Conservation (phyloP, 2,113 vertebrate species). For the Myrmecophaga tridactyla region DNA sequence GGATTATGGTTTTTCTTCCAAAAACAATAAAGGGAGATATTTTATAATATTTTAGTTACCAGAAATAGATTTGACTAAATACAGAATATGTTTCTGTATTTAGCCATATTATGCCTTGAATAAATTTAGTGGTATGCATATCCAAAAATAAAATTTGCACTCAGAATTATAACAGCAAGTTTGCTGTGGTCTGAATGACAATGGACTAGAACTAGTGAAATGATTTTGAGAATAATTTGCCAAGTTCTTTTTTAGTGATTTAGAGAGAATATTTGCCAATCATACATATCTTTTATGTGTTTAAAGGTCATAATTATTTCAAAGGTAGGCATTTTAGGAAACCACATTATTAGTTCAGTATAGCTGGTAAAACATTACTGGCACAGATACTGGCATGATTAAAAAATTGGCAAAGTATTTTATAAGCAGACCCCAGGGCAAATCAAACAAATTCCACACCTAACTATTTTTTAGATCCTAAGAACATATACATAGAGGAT, state of each 20-base stretch:
- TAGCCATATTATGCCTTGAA: neutral
- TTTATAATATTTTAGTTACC: neutral
- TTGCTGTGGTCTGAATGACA: neutral
- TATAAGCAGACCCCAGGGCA: slow-evolving; percentile 75
- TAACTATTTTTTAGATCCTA: slow-evolving; percentile 73
- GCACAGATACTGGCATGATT: slow-evolving; percentile 79
- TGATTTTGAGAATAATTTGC: neutral
- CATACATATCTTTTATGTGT: slow-evolving; percentile 72
- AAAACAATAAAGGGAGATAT: neutral
- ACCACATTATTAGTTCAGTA: slow-evolving; percentile 81
- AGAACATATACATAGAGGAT: neutral
- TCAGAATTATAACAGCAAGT: neutral
- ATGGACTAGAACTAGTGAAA: neutral
- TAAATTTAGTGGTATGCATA: neutral
- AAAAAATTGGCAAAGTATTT: slow-evolving; percentile 81
- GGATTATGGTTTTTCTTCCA: neutral
- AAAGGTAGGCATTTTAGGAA: slow-evolving; percentile 83
- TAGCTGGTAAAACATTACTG: slow-evolving; percentile 82
- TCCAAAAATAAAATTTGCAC: neutral
- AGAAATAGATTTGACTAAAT: no score
- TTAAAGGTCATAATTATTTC: slow-evolving; percentile 82
- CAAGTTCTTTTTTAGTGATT: neutral
- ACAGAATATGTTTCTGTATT: no score
- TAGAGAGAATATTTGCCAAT: slow-evolving; percentile 61
- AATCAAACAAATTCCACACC: slow-evolving; percentile 72